These are phyloP conservation scores for Noctuana brunneofusca DNA, from an alignment of 2,888 invertebrate species.

Conservation along the genomic window DNA sequence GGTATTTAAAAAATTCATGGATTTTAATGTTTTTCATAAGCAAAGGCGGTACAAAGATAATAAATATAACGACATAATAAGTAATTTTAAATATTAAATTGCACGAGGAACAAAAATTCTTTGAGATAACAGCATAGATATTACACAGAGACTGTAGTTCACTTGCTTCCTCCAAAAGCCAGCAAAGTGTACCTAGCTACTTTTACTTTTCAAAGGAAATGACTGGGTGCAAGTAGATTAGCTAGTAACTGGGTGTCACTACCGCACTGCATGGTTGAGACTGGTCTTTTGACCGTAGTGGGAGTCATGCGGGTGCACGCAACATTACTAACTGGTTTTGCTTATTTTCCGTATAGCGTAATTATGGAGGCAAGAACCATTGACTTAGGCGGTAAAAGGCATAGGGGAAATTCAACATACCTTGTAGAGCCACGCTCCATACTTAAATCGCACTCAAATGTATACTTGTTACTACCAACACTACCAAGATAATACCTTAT, in stretches of 20 bases:
- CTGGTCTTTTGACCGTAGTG: slow-evolving; percentile 43
- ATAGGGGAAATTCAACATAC: slow-evolving; percentile 40
- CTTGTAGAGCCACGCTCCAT: slow-evolving; percentile 38
- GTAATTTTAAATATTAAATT: no score
- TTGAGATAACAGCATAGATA: not conserved
- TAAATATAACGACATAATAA: no score
- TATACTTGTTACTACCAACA: slow-evolving; percentile 16
- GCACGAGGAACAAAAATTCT: no score
- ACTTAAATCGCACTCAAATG: slow-evolving; percentile 30
- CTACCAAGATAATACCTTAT: no score
- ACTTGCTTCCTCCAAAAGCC: slow-evolving; percentile 16
- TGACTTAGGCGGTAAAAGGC: slow-evolving; percentile 40
- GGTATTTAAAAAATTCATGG: no score
- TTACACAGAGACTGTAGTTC: no score
- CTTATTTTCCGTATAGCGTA: slow-evolving; percentile 61
- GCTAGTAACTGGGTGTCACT: slow-evolving; percentile 40
- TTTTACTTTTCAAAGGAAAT: slow-evolving; percentile 60
- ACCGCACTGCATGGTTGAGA: slow-evolving; percentile 48
- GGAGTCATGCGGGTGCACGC: slow-evolving; percentile 39
- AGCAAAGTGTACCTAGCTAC: slow-evolving; percentile 38
- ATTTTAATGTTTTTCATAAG: no score
- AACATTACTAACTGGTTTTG: slow-evolving; percentile 56
- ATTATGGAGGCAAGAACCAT: slow-evolving; percentile 54
- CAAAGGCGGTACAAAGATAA: no score
- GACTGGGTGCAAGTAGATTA: slow-evolving; percentile 38